Base-by-base conservation (phyloP, 2,888 invertebrate genomes). In the Linnaemya vulpina region DNA sequence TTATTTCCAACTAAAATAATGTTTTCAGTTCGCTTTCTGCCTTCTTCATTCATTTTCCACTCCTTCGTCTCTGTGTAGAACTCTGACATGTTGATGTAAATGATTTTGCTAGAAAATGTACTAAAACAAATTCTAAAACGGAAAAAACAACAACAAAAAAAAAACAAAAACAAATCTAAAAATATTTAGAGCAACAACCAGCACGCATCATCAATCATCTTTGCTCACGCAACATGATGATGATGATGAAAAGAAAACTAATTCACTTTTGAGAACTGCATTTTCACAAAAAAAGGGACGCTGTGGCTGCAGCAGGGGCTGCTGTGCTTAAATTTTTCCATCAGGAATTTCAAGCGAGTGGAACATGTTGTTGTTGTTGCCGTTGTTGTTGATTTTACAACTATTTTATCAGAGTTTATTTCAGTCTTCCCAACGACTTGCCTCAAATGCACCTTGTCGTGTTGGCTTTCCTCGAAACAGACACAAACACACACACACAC, bases 161-260 rank as follows among this genome's bases (percentile, higher is more conserved):
- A 30, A 5, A 30, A 30, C 2, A 30, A 65, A 53, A 58, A 8
- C 63, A 76, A 58, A 58, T 13, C 58, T 2, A 46, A 68, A 65
- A 73, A 17, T 74, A 84, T 60, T 58, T 79, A 51, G 62, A 76
- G 62, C 63, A 74, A 79, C 70, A 81, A 73, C 40, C 55, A 75
- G 62, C 85, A 85, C 43, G 81, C 85, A 81, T 81, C 86, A 87
- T 87, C 81, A 87, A 87, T 87, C 86, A 87, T 83, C 43, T 70
- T 30, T 25, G 77, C 78, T 65, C 83, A 83, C 77, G 81, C 84
- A 83, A 83, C 71, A 80, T 68, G 67, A 78, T 73, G 58, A 63
- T 60, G 38, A 58, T 53, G 53, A 55, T 58, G 49, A 51, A 65
- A 51, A 70, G 58, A 25, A 83, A 62, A 46, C 55, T 35, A 30